Base-by-base conservation (phyloP, 2,888 invertebrate genomes). In the Colostygia pectinataria region DNA sequence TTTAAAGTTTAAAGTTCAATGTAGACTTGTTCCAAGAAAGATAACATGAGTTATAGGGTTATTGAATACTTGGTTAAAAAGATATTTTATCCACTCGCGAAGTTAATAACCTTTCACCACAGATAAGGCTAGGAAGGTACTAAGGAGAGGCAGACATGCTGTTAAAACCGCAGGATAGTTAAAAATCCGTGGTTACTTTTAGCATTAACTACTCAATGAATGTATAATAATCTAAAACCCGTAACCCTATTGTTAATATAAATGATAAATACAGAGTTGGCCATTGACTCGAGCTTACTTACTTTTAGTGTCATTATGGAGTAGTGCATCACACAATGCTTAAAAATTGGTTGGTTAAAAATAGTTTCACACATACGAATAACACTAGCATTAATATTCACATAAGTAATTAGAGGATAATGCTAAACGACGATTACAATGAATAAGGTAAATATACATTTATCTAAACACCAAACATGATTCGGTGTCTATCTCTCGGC, bases 121-220 rank as follows among this genome's bases (percentile, higher is more conserved):
- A 77, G 77, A 79, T 65, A 59, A 50, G 48, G 37, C 25, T 36
- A 71, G 86, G 83, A 84, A 62, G 83, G 81, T 63, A 53, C 13
- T 42, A 8, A 40, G 84, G 85, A 77, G 9, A 66, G 88, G 83
- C 55, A 13, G 7, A 53, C 86, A 79, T 87, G 84, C 85, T 53
- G 55, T 87, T 82, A 87, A 61, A 68, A 39, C 63, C 55, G 43
- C 24, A 51, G 38, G 43, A 36, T 46, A 49, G 62, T 80, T 79
- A 77, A 5, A 64, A 34, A 66, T 65, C 72, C 63, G 67, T 72
- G 71, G 66, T 42, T 47, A 37, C 27, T n/a, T n/a, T n/a, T n/a
- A n/a, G n/a, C n/a, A n/a, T n/a, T n/a, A n/a, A n/a, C n/a, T n/a
- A n/a, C n/a, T n/a, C n/a, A n/a, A n/a, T n/a, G n/a, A n/a, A n/a